Base-by-base conservation (phyloP, 2,113 vertebrate genomes). In the Gobius niger region DNA sequence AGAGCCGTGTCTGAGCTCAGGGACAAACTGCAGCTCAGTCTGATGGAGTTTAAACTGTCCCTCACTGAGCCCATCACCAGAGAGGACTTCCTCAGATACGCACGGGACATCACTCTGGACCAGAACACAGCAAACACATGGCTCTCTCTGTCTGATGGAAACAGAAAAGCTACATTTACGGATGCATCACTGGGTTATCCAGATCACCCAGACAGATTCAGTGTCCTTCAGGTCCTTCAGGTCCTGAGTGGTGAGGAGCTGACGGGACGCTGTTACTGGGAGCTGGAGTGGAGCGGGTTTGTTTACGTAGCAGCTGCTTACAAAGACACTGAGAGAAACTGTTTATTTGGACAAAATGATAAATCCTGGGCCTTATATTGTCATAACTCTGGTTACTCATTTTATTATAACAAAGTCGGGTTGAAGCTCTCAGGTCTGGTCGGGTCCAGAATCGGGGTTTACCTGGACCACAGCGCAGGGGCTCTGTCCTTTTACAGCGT, bases 401-500 rank as follows among this genome's bases (percentile, higher is more conserved):
- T 59, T 42, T 8, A 7, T 24, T 59, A 41, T 41, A 41, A 59
- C 34, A 42, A 42, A 9, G 24, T 59, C 56, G 0, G 1, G 56
- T 41, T 14, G 13, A 3, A 40, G 13, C 14, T 59, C 6, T 8
- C 56, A 59, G 56, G 34, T 41, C 14, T 11, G 11, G 18, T 56
- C 19, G 5, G 18, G 5, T 24, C 24, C 24, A 59, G 34, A 57
- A 59, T 59, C 34, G 24, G 34, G 56, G 56, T 59, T 59, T 59
- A 59, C 34, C 56, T 59, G 56, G 56, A 59, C 34, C 56, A 59
- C 56, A 52, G 51, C n/a, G 51, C 51, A 52, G 51, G 51, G 16
- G 51, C 9, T 52, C 51, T 52, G 51, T 52, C 51, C 7, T 52
- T 52, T 18, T 52, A 52, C 16, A 9, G 51, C 5, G 51, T 52